Evolutionary conservation across 2,797 vertebrate genomes (phyloP), one percentile per base, ranked within the genome.

Genomic region (Syncerus caffer): DNA sequence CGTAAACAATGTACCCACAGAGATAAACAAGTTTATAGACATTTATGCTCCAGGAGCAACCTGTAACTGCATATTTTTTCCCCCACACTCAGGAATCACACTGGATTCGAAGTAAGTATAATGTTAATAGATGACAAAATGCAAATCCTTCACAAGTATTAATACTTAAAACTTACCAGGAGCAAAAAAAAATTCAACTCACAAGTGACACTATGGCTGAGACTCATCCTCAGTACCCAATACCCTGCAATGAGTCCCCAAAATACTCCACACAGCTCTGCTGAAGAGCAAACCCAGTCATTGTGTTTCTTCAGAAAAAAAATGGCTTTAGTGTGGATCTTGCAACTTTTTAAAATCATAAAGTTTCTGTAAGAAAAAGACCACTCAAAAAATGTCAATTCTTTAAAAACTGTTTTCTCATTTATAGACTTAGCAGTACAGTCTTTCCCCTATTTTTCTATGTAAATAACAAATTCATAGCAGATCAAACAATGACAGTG

Each of bases 321-420:
- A 55, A 57, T 13, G 38, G 25, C n/a, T 57, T 93, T 53, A 82
- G 76, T 57, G 47, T 85, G 45, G 34, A 34, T 92, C 76, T 95
- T 51, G 80, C 4, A 84, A 92, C 31, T 90, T 34, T 34, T 53
- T 92, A 64, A 34, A 94, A 51, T 85, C 34, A 76, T 19, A 93
- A 90, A 53, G 19, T 82, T 95, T 88, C 62, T 92, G 15, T 89
- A 96, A 92, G 58, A 90, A 95, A 95, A 93, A 47, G 3, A 85
- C 29, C 83, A 91, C 85, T 89, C 34, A 34, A 86, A 95, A 76
- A 42, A 42, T 58, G 71, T 71, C 15, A 96, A 60, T 60, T 88
- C 93, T 55, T 95, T 93, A 85, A 94, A 87, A 84, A 58, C 15
- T 62, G 14, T 64, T 90, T 89, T 84, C 79, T 15, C 58, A 78